These are phyloP conservation scores for Gymnoscelis rufifasciata DNA, from an alignment of 2,888 invertebrate genomes.

Conservation along the genomic window DNA sequence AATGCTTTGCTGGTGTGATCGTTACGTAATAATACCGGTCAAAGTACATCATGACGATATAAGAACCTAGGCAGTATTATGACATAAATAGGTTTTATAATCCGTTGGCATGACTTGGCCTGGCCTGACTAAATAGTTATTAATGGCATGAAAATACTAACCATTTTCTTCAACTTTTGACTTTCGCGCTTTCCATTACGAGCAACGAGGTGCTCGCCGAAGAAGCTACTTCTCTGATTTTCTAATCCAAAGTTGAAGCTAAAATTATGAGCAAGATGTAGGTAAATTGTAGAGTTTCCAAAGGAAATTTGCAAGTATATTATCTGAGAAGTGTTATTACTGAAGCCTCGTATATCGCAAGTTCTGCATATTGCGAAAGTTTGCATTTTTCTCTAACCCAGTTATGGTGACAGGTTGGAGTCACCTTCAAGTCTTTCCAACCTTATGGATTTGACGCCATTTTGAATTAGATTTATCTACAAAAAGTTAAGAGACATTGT, in stretches of 20 bases:
- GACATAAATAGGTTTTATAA: not conserved
- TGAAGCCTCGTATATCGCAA: constrained; percentile 51
- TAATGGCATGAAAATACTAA: too few species aligned
- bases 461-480: constrained; percentile 42
- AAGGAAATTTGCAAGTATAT: constrained; percentile 53
- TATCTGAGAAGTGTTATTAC: constrained; percentile 52
- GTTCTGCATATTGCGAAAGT: constrained; percentile 67
- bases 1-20: not conserved
- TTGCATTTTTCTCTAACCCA: constrained; percentile 72
- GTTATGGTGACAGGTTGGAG: constrained; percentile 51
- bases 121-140: too few species aligned
- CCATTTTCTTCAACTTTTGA: too few species aligned
- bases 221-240: constrained; percentile 25
- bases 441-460: too few species aligned
- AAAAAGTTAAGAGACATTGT: constrained; percentile 19
- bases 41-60: too few species aligned
- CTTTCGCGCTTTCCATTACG: too few species aligned
- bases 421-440: constrained; percentile 49
- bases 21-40: too few species aligned
- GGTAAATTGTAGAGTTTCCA: constrained; percentile 35
- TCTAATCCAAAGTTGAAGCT: constrained; percentile 39
- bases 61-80: too few species aligned
- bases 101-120: too few species aligned
- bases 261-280: constrained; percentile 36
- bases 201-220: too few species aligned